These are phyloP conservation scores for Plemyria rubiginata DNA, from an alignment of 2,888 invertebrate species.

Conservation along the genomic window DNA sequence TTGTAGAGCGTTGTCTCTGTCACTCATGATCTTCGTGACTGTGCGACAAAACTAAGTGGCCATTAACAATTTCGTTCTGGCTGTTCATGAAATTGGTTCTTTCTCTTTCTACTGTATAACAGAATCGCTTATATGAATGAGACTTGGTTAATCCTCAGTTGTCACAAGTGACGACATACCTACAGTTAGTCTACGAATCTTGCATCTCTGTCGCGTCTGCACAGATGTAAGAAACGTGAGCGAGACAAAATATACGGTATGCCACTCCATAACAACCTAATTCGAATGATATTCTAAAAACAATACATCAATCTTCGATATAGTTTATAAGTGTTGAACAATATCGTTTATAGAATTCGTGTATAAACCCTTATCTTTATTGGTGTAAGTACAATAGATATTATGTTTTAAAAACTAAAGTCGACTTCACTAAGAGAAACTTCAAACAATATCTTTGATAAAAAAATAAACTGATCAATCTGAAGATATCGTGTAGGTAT, in stretches of 20 bases:
- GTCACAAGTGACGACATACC: not conserved
- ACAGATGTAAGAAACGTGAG: not conserved
- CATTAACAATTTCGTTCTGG: too few relatives aligned
- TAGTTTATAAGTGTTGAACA: conserved; percentile 60
- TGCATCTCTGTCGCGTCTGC: not conserved
- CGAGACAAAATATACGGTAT: not conserved
- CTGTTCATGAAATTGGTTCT: too few relatives aligned
- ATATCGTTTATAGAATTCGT: conserved; percentile 44
- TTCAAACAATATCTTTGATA: not conserved
- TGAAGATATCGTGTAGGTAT: too few relatives aligned
- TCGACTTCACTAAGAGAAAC: not conserved
- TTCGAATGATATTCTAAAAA: conserved; percentile 12
- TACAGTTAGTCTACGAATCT: not conserved
- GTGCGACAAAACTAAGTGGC: too few relatives aligned
- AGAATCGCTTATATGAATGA: too few relatives aligned
- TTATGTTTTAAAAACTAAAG: not conserved
- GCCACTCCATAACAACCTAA: not conserved
- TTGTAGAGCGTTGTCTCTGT: too few relatives aligned
- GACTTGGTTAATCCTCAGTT: not conserved
- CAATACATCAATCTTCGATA: conserved; percentile 34
- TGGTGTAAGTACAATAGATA: conserved; percentile 35
- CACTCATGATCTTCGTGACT: too few relatives aligned
- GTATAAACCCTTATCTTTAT: conserved; percentile 20
- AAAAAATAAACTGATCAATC: too few relatives aligned
- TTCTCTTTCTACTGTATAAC: too few relatives aligned